These are phyloP conservation scores for Chloroclysta siterata DNA, from an alignment of 2,888 invertebrate genomes.

Conservation along the genomic window DNA sequence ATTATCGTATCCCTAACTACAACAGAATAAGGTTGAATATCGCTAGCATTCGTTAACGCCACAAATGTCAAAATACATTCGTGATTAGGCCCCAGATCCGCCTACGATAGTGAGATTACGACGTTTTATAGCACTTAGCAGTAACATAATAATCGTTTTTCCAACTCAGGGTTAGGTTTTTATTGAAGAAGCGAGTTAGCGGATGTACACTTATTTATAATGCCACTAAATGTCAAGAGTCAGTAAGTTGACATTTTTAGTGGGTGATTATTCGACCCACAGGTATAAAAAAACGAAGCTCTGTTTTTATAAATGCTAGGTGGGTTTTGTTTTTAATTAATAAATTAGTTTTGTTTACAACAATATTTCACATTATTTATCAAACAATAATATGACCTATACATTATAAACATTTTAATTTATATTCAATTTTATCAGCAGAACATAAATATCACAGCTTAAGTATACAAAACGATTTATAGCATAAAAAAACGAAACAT, in stretches of 20 bases:
- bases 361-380: too few species aligned
- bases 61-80: not conserved
- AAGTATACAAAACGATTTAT: too few species aligned
- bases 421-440: too few species aligned
- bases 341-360: too few species aligned
- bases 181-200: conserved; percentile 39
- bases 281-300: not conserved
- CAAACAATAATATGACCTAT: too few species aligned
- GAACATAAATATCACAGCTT: too few species aligned
- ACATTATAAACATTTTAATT: too few species aligned
- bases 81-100: not conserved
- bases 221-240: conserved; percentile 44
- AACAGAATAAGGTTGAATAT: too few species aligned
- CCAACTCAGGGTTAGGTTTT: conserved; percentile 42
- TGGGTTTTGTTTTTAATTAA: not conserved
- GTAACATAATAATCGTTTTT: conserved; percentile 39
- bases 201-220: conserved; percentile 43
- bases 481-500: too few species aligned
- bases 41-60: too few species aligned
- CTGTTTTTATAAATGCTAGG: not conserved
- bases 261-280: conserved; percentile 6
- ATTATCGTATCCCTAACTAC: too few species aligned
- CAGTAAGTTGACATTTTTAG: conserved; percentile 20
- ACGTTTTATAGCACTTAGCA: conserved; percentile 40
- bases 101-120: not conserved